Evolutionary conservation across 2,797 vertebrate genomes (phyloP).

Genomic region (Podarcis siculus): DNA sequence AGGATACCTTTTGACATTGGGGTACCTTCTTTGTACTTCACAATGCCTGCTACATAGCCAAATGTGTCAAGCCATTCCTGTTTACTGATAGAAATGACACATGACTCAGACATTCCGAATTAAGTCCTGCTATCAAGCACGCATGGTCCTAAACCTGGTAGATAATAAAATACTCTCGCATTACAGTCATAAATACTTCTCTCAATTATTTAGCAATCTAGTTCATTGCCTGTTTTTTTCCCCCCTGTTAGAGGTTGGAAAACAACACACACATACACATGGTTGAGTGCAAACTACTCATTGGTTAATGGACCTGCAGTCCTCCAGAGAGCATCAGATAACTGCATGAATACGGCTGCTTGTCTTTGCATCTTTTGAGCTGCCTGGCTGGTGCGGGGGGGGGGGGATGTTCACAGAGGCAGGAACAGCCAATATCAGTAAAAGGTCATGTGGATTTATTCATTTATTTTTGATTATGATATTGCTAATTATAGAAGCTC

Average conservation of each 20-base stretch:
- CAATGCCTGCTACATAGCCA: slow-evolving; percentile 12
- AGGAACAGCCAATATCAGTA: slow-evolving; percentile 31
- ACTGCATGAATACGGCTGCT: slow-evolving; percentile 24
- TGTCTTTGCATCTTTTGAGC: slow-evolving; percentile 13
- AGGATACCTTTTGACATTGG: slow-evolving; percentile 25
- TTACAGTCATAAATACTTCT: slow-evolving; percentile 1
- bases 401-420: slow-evolving; percentile 17
- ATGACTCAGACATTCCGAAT: slow-evolving; percentile 20
- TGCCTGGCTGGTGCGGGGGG: slow-evolving; percentile 12
- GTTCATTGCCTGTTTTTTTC: not conserved
- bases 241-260: slow-evolving; percentile 14
- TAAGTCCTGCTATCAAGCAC: not conserved
- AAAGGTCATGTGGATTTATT: not conserved
- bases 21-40: slow-evolving; percentile 30
- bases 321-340: slow-evolving; percentile 15
- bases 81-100: slow-evolving; percentile 22
- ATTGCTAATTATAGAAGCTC: slow-evolving; percentile 33
- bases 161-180: slow-evolving; percentile 31
- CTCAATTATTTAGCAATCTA: slow-evolving; percentile 13
- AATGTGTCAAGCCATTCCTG: slow-evolving; percentile 19
- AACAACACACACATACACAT: not conserved
- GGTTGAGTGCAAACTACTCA: slow-evolving; percentile 1
- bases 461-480: not conserved
- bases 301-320: not conserved
- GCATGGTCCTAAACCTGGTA: not conserved